A percentile compares a stretch with the other conserved stretches of the same genome.
These are phyloP conservation scores for Gymnocypris eckloni DNA, from an alignment of 2,797 vertebrate genomes.

Conservation along the genomic window DNA sequence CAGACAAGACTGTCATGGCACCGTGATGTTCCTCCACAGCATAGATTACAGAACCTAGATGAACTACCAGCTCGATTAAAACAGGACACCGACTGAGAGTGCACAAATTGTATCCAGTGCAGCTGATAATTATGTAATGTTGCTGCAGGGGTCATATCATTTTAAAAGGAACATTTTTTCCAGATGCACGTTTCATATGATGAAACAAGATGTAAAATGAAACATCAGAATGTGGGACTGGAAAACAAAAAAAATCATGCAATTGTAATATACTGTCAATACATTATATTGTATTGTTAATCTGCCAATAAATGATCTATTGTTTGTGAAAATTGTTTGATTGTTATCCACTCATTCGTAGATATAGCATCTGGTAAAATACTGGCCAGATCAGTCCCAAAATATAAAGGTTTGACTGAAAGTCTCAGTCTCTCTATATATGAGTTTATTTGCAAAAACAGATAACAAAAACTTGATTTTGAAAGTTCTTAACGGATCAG, in stretches of 20 bases:
- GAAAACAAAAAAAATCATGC: background rate
- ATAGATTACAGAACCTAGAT: conserved; percentile 73
- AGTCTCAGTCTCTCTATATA: background rate
- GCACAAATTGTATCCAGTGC: background rate
- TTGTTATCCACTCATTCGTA: background rate
- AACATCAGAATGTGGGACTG: background rate
- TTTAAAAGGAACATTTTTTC: background rate
- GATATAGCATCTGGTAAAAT: background rate
- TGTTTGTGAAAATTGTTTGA: background rate
- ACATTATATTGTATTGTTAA: background rate
- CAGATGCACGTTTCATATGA: background rate
- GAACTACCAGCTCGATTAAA: conserved; percentile 73
- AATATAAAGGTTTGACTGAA: no score
- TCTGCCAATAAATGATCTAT: background rate
- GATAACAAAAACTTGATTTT: no score
- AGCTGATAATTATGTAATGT: background rate
- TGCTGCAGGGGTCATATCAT: background rate
- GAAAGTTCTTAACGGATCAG: no score
- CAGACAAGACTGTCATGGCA: conserved; percentile 52
- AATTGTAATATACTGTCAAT: background rate
- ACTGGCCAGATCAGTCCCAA: no score
- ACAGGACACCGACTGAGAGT: conserved; percentile 61
- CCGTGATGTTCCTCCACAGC: conserved; percentile 70
- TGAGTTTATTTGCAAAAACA: no score
- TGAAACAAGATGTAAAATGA: background rate